Conservation (phyloP, 1,140 invertebrate species). For the Plutomurus gul region DNA sequence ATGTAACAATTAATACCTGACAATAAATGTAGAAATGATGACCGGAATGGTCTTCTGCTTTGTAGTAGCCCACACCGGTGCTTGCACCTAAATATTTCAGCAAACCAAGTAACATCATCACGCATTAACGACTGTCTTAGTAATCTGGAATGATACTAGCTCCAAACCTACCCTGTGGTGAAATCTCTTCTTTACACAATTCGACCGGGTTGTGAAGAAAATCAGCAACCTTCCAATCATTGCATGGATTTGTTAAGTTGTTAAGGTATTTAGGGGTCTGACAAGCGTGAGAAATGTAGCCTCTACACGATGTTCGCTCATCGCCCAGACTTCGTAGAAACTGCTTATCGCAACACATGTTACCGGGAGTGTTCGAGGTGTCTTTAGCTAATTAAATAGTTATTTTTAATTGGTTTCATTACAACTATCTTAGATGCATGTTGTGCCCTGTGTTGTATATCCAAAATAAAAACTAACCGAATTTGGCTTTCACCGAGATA, state of each 20-base stretch:
- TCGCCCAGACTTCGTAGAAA: conserved; percentile 31
- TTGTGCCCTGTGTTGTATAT: too few relatives aligned
- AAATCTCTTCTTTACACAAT: conserved; percentile 39
- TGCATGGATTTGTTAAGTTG: background rate
- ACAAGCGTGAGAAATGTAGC: conserved; percentile 34
- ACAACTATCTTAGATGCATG: background rate
- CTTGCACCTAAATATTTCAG: too few relatives aligned
- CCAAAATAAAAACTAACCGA: background rate
- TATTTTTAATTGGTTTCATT: background rate
- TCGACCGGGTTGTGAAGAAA: conserved; percentile 36
- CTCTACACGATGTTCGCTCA: conserved; percentile 38
- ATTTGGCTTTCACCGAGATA: background rate
- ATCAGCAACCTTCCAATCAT: conserved; percentile 38
- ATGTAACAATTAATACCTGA: too few relatives aligned
- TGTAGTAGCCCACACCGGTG: conserved; percentile 39
- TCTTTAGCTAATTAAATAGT: background rate
- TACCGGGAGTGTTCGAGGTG: background rate
- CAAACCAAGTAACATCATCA: too few relatives aligned
- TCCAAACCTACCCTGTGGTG: conserved; percentile 30
- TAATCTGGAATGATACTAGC: too few relatives aligned
- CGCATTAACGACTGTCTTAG: too few relatives aligned
- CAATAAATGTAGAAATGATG: conserved; percentile 34
- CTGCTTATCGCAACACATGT: conserved; percentile 36
- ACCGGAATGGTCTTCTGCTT: conserved; percentile 5
- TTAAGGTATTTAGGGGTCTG: conserved; percentile 1